Evolutionary conservation across 2,113 vertebrate genomes (phyloP), one percentile per base, ranked within the genome.

Genomic region (Nycticorax nycticorax): DNA sequence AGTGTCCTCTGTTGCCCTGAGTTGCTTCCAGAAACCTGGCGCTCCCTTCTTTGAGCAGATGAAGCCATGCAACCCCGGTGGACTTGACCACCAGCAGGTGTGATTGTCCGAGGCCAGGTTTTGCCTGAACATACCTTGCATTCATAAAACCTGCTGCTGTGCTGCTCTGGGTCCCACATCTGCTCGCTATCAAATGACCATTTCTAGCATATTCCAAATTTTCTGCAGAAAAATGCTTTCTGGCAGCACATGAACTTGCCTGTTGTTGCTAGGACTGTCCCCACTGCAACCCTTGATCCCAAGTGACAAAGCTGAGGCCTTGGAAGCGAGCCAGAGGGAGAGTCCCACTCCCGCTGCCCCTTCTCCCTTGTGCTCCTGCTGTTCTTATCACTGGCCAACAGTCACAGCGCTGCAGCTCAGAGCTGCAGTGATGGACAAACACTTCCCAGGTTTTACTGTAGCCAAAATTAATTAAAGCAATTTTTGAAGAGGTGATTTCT

Each of bases 391-490:
- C 73, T 78, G 33, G 27, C 72, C 68, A 26, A 1, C 94, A 95
- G 64, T 37, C 79, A 21, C 88, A 63, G 84, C 5, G 0, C 10
- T 41, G 45, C 92, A 14, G 50, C 87, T 37, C 13, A 13, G 67
- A 57, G 68, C 91, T 47, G 30, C 47, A 11, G 8, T 1, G 0
- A 16, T 37, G 28, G 92, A 89, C 30, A 96, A 92, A 85, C 91
- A 73, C 73, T 80, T 76, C 62, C 93, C 80, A 88, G 76, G 4
- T 48, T 66, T 59, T 9, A 47, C 35, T 45, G 47, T 2, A 75
- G 88, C 86, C 93, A 93, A 73, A 96, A 96, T 89, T 72, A 87
- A 95, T 92, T 82, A 68, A 24, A 91, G 72, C 64, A 39, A 21
- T 39, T 85, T 91, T 53, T 75, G 52, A 92, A 77, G 73, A 92